Base-by-base conservation (phyloP, 2,113 vertebrate species). In the Bubo scandiacus region DNA sequence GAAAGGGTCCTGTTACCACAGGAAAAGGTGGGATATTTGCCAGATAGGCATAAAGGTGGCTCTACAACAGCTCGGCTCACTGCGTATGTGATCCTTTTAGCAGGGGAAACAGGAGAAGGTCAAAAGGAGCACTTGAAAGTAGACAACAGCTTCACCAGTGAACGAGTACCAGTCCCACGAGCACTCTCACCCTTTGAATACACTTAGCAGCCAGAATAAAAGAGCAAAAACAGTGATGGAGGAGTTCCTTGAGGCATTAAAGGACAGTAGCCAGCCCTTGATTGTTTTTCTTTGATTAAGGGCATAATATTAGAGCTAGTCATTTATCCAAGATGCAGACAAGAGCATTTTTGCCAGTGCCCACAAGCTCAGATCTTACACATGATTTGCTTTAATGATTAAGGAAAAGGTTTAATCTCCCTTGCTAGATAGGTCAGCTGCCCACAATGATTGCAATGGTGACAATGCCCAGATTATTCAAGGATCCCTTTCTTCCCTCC, bases 81-180 rank as follows among this genome's bases (percentile, higher is more conserved):
- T 20, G 38, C 12, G 13, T 20, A 9, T 0, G 0, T 14, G 10
- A 81, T 22, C 32, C 61, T 83, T 57, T 40, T 4, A 54, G 40
- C 54, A 51, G 54, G 30, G 5, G 20, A 68, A 74, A 52, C 27
- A 20, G 47, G 40, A 21, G 30, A 84, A 86, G 38, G 72, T 78
- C 40, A 81, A 62, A 84, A 81, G 63, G 12, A 84, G 45, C 63
- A 12, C 7, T 9, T 70, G 20, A 32, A 94, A 62, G 49, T 4
- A 49, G 62, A 78, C 20, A 73, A 67, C 27, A 74, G 25, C 63
- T 83, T 94, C n/a, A 70, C 15, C 25, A 17, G 42, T 6, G 18
- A 84, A 23, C 0, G 0, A 82, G 49, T 49, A n/a, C 30, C 71
- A 40, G 67, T 36, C 49, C 67, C 74, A 79, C 0, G 1, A 75